phyloP scores from a whole-genome alignment of 2,888 invertebrate species.

The Drosophila eohydei region DNA sequence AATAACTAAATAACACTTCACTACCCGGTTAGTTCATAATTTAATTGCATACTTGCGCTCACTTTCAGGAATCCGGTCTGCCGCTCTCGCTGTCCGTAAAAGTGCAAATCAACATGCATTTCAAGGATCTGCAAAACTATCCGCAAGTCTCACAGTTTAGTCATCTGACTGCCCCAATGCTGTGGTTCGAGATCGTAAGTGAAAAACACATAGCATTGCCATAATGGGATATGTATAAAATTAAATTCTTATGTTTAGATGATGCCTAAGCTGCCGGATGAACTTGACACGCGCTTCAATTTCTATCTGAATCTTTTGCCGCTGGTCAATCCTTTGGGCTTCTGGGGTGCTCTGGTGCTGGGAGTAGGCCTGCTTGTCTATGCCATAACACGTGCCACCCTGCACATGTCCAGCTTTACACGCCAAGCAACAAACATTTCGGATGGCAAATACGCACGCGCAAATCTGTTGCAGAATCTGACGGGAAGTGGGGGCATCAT shows the following conservation, averaged over 20 bases:
- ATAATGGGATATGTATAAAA: not conserved
- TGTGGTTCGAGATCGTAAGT: constrained; percentile 97
- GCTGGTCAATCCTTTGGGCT: constrained; percentile 86
- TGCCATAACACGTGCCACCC: constrained; percentile 82
- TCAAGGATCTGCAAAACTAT: constrained; percentile 89
- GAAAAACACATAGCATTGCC: constrained; percentile 4
- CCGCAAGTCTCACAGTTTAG: constrained; percentile 89
- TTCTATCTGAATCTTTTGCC: constrained; percentile 91
- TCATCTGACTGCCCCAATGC: constrained; percentile 90
- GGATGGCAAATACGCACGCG: constrained; percentile 77
- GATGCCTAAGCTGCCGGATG: constrained; percentile 88
- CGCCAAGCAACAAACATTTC: constrained; percentile 69
- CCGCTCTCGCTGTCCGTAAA: constrained; percentile 92
- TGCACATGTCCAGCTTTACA: constrained; percentile 78
- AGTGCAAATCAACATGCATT: constrained; percentile 94
- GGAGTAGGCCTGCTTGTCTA: constrained; percentile 79
- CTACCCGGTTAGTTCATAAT: constrained; percentile 35
- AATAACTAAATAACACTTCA: constrained; percentile 17
- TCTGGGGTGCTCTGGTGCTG: constrained; percentile 80
- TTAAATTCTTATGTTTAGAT: constrained; percentile 86
- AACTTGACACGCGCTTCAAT: constrained; percentile 88
- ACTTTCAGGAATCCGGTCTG: constrained; percentile 89
- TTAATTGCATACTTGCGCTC: constrained; percentile 43
- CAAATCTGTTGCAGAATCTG: constrained; percentile 69
- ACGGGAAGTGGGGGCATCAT: constrained; percentile 41